These are phyloP conservation scores for Neofelis nebulosa DNA, from an alignment of 2,113 vertebrate species.

Conservation along the genomic window DNA sequence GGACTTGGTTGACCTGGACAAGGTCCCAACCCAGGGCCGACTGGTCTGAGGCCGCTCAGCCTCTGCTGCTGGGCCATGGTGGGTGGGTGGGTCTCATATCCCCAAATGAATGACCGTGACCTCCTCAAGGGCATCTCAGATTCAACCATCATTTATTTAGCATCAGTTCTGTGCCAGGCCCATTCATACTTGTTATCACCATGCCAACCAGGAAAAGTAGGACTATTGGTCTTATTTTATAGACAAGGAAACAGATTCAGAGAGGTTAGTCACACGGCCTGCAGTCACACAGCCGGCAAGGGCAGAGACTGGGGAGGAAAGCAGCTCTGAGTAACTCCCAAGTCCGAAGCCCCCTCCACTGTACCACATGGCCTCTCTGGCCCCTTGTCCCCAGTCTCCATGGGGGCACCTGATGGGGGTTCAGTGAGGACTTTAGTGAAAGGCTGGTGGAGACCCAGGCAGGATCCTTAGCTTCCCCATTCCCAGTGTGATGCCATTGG, in stretches of 20 bases:
- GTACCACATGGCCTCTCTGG: not conserved
- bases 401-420: not conserved
- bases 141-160: not conserved
- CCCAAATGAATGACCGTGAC: not conserved
- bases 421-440: not conserved
- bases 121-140: not conserved
- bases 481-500: not conserved
- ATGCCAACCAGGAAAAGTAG: not conserved
- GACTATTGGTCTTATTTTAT: not conserved
- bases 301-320: not conserved
- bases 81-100: not conserved
- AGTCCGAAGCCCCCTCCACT: not conserved
- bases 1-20: not conserved
- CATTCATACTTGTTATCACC: not conserved
- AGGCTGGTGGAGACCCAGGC: not conserved
- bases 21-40: not conserved
- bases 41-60: not conserved
- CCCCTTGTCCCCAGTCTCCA: not conserved
- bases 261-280: not conserved
- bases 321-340: not conserved
- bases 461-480: not conserved
- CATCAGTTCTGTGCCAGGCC: not conserved
- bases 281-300: not conserved
- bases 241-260: not conserved
- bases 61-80: not conserved